These are phyloP conservation scores for Rhadina sibilatrix DNA, from an alignment of 2,113 vertebrate species.

Conservation along the genomic window DNA sequence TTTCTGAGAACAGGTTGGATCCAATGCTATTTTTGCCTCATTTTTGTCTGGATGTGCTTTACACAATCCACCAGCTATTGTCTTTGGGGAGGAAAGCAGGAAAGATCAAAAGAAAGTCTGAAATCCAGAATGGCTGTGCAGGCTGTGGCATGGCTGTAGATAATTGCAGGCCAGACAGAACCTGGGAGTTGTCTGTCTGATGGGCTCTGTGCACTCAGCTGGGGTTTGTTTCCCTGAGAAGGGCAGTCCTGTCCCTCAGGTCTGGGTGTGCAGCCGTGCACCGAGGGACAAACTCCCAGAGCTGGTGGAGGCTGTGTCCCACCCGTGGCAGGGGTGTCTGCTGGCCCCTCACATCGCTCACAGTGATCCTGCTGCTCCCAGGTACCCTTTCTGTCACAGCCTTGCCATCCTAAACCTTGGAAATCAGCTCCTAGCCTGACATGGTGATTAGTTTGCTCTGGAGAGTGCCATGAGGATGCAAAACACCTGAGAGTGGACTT, in stretches of 20 bases:
- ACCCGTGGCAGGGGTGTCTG: background rate
- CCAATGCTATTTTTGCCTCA: background rate
- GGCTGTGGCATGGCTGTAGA: background rate
- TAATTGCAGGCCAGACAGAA: background rate
- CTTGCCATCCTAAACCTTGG: background rate
- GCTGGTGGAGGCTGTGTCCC: accelerated
- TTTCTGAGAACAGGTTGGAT: background rate
- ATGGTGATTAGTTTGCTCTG: background rate
- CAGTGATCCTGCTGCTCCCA: background rate
- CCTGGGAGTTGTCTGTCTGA: background rate
- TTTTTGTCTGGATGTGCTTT: background rate
- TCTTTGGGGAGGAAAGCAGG: background rate
- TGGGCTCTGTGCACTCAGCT: background rate
- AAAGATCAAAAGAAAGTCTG: background rate
- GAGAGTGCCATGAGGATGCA: accelerated
- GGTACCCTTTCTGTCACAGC: background rate
- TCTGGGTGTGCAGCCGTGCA: accelerated
- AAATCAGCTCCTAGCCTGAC: background rate
- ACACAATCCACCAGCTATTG: background rate
- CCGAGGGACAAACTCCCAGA: background rate
- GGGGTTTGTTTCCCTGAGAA: accelerated
- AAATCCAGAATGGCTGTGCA: background rate
- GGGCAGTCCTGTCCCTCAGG: background rate
- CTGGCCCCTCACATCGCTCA: accelerated
- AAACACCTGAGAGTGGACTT: background rate